Base-by-base conservation (phyloP, 2,797 vertebrate genomes). In the Sylvilagus floridanus region DNA sequence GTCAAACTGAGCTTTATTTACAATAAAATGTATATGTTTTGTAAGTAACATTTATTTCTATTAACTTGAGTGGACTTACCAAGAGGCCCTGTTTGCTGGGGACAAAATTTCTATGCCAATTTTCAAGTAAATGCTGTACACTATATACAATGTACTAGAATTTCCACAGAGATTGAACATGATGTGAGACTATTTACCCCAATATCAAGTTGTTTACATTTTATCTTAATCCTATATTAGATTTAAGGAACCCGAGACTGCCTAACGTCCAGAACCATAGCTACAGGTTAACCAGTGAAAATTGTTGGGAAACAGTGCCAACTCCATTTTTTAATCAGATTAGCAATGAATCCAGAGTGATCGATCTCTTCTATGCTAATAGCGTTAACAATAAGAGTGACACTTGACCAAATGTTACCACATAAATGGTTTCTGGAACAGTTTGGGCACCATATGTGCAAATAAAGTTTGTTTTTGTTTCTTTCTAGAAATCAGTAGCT, bases 1-100 rank as follows among this genome's bases (percentile, higher is more conserved):
- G 35, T 60, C 82, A 95, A 94, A 93, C 78, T 2, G 12, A 93
- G n/a, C 1, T 22, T 89, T 28, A 65, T 89, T 91, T 75, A 87
- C 83, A 87, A 90, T 84, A 90, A 75, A 68, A 65, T 60, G 13
- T 19, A 88, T 77, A 84, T 35, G 73, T 73, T 76, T 83, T 91
- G 50, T 47, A 47, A 47, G 50, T 28, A 60, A 69, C 35, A 52
- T 63, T 94, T 89, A 8, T 79, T 87, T n/a, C 52, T 54, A n/a
- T 8, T 35, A 93, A 54, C 32, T 71, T 71, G 32, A 91, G 90
- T 77, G 66, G 52, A 65, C 14, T 88, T 68, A 85, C 3, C 17
- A 75, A 76, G 17, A 78, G 5, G 30, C 13, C 32, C 11, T 37
- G 65, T 76, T 4, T 76, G 12, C 42, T 47, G 8, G 9, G 69